Evolutionary conservation across 2,797 vertebrate species (phyloP), one percentile per base, ranked within the genome.

Genomic region (Poecilia wingei): DNA sequence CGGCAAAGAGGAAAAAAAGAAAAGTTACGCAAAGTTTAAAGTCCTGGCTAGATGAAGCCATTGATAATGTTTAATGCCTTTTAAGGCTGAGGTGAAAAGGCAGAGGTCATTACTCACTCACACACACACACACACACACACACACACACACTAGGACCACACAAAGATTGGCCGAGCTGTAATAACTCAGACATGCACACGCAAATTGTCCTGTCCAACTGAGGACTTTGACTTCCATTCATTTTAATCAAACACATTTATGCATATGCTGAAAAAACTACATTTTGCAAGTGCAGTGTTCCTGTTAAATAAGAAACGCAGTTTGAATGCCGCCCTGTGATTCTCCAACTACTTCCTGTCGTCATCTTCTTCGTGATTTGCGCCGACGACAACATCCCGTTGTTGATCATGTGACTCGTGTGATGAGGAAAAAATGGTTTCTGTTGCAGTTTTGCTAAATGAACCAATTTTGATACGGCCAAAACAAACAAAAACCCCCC

Each of bases 51-150:
- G 74, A 46, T 77, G 75, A 82, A 82, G 86, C 87, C 86, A 90
- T 88, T 80, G 85, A 72, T 28, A 46, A 78, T 59, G 85, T 57
- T 89, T 82, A 69, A 51, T 84, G 80, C 76, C 82, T 77, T 76
- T 74, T 78, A 84, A 75, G 49, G 66, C 22, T 43, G 39, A 68
- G 31, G 66, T 76, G 87, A 41, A 87, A 88, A 91, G 82, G 79
- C 75, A 84, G 43, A 59, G 78, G 77, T 70, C 87, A 86, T 85
- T 84, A 79, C 77, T 91, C 36, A 39, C 36, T 3, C 36, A 51
- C 46, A 20, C 78, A 76, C 51, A 49, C 64, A 46, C 73, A 74
- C 74, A 78, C 82, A 82, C 59, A 74, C 22, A 64, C 28, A 16
- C 43, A 12, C 79, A 53, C 47, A 18, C 78, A 76, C 46, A 53